Percentiles rank a stretch among this genome's conserved stretches.
These are phyloP conservation scores for Anas bahamensis DNA, from an alignment of 2,797 vertebrate genomes.

Conservation along the genomic window DNA sequence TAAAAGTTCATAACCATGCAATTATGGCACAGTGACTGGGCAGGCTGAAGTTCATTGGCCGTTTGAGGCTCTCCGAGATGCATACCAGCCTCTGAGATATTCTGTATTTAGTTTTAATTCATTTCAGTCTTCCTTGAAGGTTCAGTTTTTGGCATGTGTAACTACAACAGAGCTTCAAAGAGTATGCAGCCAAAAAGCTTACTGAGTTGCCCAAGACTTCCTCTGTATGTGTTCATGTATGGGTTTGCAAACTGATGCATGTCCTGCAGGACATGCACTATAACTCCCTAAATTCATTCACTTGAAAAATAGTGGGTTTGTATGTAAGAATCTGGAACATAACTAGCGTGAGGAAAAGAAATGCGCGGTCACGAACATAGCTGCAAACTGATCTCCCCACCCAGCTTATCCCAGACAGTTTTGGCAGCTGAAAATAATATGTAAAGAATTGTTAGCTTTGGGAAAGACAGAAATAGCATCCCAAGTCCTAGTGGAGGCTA, in stretches of 20 bases:
- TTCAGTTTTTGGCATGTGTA: not conserved
- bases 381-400: not conserved
- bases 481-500: not conserved
- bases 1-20: conserved; percentile 37
- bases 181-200: not conserved
- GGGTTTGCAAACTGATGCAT: not conserved
- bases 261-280: not conserved
- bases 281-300: not conserved
- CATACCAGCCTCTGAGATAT: not conserved
- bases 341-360: not conserved
- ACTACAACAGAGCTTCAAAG: not conserved
- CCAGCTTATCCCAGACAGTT: not conserved
- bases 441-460: not conserved
- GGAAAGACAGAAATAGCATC: not conserved
- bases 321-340: not conserved
- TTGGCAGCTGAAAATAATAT: not conserved
- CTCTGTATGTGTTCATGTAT: not conserved
- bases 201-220: not conserved
- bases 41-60: conserved; percentile 26
- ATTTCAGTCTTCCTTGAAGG: not conserved
- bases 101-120: conserved; percentile 35
- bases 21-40: not conserved
- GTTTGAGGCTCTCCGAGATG: not conserved
- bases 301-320: not conserved
- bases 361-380: not conserved